Conservation (phyloP, 2,888 invertebrate genomes). For the Acleris laterana region DNA sequence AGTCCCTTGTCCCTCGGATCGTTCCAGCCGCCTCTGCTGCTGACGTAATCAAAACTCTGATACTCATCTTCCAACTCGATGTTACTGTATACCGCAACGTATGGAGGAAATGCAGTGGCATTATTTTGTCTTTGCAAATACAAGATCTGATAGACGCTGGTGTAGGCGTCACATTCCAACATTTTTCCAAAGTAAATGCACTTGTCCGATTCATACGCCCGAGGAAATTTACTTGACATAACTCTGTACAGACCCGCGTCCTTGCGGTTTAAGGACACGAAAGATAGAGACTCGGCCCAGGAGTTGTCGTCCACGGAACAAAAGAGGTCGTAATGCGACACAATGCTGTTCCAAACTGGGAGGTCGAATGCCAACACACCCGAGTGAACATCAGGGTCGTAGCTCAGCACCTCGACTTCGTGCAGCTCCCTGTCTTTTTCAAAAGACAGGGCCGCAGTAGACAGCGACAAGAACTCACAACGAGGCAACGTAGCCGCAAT, state of each 20-base stretch:
- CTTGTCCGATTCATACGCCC: conserved; percentile 51
- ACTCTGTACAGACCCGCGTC: conserved; percentile 56
- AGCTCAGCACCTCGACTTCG: conserved; percentile 50
- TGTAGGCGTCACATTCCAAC: conserved; percentile 44
- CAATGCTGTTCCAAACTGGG: conserved; percentile 58
- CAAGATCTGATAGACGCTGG: conserved; percentile 45
- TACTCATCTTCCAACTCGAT: conserved; percentile 55
- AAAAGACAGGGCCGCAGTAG: conserved; percentile 30
- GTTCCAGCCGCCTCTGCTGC: conserved; percentile 59
- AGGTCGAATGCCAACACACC: conserved; percentile 57
- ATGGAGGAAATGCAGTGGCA: conserved; percentile 49
- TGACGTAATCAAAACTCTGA: conserved; percentile 51
- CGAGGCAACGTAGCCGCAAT: conserved; percentile 48
- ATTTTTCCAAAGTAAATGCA: conserved; percentile 40
- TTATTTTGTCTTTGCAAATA: conserved; percentile 43
- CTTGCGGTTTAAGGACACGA: conserved; percentile 54
- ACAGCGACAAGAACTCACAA: conserved; percentile 58
- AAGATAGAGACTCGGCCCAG: conserved; percentile 59
- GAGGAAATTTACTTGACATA: conserved; percentile 52
- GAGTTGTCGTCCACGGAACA: conserved; percentile 61
- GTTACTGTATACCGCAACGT: conserved; percentile 53
- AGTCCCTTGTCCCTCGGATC: conserved; percentile 58
- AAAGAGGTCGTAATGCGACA: conserved; percentile 60
- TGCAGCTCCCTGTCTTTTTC: conserved; percentile 41
- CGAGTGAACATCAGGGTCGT: conserved; percentile 55